phyloP scores from a whole-genome alignment of 2,888 invertebrate species.

The Eristalinus aeneus region DNA sequence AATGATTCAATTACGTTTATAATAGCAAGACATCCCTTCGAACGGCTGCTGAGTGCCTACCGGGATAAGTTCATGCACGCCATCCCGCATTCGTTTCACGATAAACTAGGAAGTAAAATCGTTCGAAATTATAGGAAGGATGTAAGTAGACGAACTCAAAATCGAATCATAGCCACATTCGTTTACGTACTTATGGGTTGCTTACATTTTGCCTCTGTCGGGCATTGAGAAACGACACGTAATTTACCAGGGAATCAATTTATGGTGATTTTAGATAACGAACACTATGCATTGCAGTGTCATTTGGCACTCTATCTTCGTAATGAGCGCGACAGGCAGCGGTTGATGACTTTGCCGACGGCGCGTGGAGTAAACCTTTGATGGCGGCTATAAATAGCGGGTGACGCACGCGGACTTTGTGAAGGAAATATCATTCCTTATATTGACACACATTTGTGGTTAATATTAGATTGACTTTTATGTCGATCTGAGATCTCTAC shows the following conservation, averaged over 20 bases:
- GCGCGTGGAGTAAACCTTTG: not conserved
- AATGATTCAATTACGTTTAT: conserved; percentile 90
- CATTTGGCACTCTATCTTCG: not conserved
- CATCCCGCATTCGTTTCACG: conserved; percentile 90
- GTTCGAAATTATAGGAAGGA: conserved; percentile 86
- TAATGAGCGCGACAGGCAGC: not conserved
- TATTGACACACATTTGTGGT: not conserved
- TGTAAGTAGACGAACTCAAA: conserved; percentile 74
- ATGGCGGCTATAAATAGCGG: not conserved
- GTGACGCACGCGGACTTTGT: not conserved
- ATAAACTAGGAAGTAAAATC: conserved; percentile 89
- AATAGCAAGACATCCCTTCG: conserved; percentile 91
- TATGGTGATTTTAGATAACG: not conserved
- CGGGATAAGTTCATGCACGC: conserved; percentile 92
- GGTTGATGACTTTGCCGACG: not conserved
- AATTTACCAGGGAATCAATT: not conserved
- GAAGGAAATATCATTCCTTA: not conserved
- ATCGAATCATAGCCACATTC: not conserved
- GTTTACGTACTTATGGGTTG: not conserved
- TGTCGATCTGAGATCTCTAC: too few relatives aligned
- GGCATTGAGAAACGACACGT: not conserved
- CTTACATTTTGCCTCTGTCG: not conserved
- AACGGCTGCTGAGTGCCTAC: conserved; percentile 90
- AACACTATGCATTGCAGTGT: not conserved
- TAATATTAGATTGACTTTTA: not conserved